phyloP scores from a whole-genome alignment of 2,888 invertebrate genomes.

The Pyrocoelia pectoralis region DNA sequence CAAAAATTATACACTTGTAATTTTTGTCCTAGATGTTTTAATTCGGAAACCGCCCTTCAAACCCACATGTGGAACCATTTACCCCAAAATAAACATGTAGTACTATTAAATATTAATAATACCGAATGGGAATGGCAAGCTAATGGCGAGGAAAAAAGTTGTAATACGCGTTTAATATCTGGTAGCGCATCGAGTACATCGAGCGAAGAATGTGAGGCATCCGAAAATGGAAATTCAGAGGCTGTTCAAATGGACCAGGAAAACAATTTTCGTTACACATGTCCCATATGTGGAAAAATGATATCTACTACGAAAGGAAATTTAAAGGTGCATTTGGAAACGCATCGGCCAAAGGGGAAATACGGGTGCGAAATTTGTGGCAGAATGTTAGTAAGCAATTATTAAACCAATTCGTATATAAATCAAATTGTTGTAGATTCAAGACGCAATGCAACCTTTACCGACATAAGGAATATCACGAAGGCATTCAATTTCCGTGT shows the following conservation, averaged over 20 bases:
- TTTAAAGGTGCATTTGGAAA: slow-evolving; percentile 70
- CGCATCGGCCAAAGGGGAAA: slow-evolving; percentile 68
- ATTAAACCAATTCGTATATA: slow-evolving; percentile 12
- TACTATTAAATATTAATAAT: slow-evolving; percentile 39
- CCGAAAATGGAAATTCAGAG: slow-evolving; percentile 52
- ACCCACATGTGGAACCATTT: slow-evolving; percentile 70
- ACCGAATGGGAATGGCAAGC: slow-evolving; percentile 22
- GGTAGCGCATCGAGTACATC: slow-evolving; percentile 26
- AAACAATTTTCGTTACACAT: slow-evolving; percentile 54
- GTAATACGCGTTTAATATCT: slow-evolving; percentile 19
- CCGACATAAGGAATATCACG: slow-evolving; percentile 70
- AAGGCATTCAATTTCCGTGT: slow-evolving; percentile 67
- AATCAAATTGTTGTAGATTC: slow-evolving; percentile 62
- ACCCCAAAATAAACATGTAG: slow-evolving; percentile 53
- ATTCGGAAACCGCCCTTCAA: slow-evolving; percentile 67
- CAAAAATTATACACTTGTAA: slow-evolving; percentile 65
- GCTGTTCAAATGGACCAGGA: slow-evolving; percentile 35
- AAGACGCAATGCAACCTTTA: slow-evolving; percentile 70
- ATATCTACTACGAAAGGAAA: slow-evolving; percentile 71
- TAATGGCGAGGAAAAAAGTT: slow-evolving; percentile 20
- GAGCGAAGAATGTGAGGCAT: slow-evolving; percentile 46
- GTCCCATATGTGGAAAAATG: slow-evolving; percentile 68
- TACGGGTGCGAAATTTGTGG: slow-evolving; percentile 73
- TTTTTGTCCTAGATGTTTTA: slow-evolving; percentile 65
- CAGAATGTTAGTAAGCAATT: slow-evolving; percentile 66